Conservation (phyloP, 2,888 invertebrate genomes). For the Sturmia bella region DNA sequence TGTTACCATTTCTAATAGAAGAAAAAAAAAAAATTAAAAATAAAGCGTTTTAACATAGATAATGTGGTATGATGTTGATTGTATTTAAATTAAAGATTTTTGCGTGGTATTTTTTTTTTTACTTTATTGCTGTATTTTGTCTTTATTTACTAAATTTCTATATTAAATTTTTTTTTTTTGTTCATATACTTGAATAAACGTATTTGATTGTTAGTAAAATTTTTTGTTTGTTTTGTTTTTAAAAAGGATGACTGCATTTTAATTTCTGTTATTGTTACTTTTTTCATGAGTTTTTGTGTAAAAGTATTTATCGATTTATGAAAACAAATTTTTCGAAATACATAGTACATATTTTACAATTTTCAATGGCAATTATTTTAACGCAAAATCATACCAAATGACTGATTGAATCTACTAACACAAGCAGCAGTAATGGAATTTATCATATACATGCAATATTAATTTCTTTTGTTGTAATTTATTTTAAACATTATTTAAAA, state of each 20-base stretch:
- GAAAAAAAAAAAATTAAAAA: no score
- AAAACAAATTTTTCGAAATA: slow-evolving; percentile 27
- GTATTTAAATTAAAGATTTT: slow-evolving; percentile 53
- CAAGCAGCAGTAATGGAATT: slow-evolving; percentile 30
- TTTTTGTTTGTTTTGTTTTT: slow-evolving; percentile 34
- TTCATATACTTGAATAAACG: slow-evolving; percentile 59
- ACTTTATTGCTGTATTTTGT: slow-evolving; percentile 66
- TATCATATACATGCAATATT: slow-evolving; percentile 49
- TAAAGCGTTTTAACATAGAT: no score
- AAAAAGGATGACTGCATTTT: slow-evolving; percentile 26
- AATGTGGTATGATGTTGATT: neutral
- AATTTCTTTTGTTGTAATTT: slow-evolving; percentile 22
- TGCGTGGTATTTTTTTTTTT: slow-evolving; percentile 43
- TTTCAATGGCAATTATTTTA: slow-evolving; percentile 53
- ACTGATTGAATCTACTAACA: slow-evolving; percentile 24
- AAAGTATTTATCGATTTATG: slow-evolving; percentile 10
- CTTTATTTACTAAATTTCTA: slow-evolving; percentile 65
- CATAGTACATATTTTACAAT: slow-evolving; percentile 51
- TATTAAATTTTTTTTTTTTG: slow-evolving; percentile 51
- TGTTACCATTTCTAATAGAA: no score
- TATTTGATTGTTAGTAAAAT: slow-evolving; percentile 63
- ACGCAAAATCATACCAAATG: slow-evolving; percentile 10
- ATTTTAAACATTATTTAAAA: slow-evolving; percentile 39
- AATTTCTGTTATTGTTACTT: slow-evolving; percentile 26
- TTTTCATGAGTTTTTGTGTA: slow-evolving; percentile 8